Evolutionary conservation across 2,888 invertebrate genomes (phyloP).

Genomic region (Ommatoiulus sabulosus): DNA sequence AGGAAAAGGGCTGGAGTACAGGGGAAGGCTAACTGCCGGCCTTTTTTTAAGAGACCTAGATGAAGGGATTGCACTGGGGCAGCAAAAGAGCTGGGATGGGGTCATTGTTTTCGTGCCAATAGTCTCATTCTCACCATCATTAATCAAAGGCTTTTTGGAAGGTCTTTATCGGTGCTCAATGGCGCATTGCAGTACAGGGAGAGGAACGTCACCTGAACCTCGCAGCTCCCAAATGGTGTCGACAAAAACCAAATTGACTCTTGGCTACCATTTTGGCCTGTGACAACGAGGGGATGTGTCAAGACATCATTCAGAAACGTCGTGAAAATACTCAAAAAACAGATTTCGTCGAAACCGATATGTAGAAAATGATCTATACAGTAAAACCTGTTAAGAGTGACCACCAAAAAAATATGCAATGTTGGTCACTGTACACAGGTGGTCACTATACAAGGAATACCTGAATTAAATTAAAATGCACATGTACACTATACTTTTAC

Average conservation of each 20-base stretch:
- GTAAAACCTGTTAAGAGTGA: too few species aligned
- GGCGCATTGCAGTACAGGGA: conserved; percentile 28
- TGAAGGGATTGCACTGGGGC: conserved; percentile 18
- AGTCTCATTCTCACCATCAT: conserved; percentile 43
- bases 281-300: not conserved
- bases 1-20: not conserved
- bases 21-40: not conserved
- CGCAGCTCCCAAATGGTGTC: not conserved
- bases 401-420: too few species aligned
- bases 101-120: conserved; percentile 23
- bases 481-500: too few species aligned
- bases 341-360: too few species aligned
- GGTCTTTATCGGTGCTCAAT: conserved; percentile 19
- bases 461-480: too few species aligned
- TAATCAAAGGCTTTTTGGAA: conserved; percentile 21
- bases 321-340: not conserved
- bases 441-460: too few species aligned
- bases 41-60: not conserved
- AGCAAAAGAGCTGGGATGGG: conserved; percentile 9
- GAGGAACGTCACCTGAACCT: not conserved
- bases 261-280: not conserved
- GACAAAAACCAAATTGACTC: conserved; percentile 5
- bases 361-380: too few species aligned
- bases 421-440: too few species aligned
- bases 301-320: not conserved